Evolutionary conservation across 2,888 invertebrate genomes (phyloP).

Genomic region (Catonia carolina): DNA sequence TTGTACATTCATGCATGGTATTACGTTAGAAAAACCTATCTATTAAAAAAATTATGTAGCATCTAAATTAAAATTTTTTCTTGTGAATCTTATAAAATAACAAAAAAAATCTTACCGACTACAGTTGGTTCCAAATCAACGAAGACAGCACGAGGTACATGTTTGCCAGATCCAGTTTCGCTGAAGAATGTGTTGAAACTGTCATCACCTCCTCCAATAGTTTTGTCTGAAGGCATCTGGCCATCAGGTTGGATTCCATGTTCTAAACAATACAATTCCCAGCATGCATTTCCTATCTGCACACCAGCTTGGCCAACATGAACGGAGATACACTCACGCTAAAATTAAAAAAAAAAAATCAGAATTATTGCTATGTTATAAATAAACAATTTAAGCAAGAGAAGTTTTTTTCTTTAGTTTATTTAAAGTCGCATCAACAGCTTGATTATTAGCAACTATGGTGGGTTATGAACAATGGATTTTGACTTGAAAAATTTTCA

Average conservation of each 20-base stretch:
- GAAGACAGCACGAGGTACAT: slow-evolving; percentile 53
- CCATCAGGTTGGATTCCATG: slow-evolving; percentile 47
- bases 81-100: slow-evolving; percentile 14
- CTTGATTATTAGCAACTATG: no score
- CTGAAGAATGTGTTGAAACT: slow-evolving; percentile 46
- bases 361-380: no score
- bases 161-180: slow-evolving; percentile 55
- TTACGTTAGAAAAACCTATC: no score
- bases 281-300: slow-evolving; percentile 42
- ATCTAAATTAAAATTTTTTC: no score
- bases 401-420: no score
- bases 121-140: slow-evolving; percentile 58
- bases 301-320: slow-evolving; percentile 45
- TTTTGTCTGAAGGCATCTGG: slow-evolving; percentile 50
- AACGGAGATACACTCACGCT: slow-evolving; percentile 44
- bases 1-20: no score
- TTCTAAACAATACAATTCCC: slow-evolving; percentile 42
- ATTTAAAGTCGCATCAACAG: no score
- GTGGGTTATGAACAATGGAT: no score
- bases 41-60: no score
- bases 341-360: no score
- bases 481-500: no score
- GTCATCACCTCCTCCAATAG: slow-evolving; percentile 42
- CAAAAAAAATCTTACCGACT: slow-evolving; percentile 43
- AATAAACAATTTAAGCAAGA: no score